phyloP scores from a whole-genome alignment of 2,113 vertebrate species.

The Trematocara stigmaticum region DNA sequence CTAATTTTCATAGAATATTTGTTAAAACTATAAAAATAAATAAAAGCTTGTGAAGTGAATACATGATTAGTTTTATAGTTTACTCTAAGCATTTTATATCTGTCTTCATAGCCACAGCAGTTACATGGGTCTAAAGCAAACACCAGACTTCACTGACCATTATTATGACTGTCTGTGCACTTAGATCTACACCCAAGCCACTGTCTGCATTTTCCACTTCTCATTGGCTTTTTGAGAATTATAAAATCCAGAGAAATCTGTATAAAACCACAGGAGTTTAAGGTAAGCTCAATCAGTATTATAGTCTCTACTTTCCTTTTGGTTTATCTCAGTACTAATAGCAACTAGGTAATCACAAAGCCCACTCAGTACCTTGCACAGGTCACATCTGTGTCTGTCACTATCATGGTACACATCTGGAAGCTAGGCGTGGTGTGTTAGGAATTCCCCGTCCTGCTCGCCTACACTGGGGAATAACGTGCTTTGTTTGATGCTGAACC shows the following conservation, averaged over 20 bases:
- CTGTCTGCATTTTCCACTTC: neutral
- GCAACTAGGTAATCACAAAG: neutral
- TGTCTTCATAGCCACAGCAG: neutral
- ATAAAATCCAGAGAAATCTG: neutral
- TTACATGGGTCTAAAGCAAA: neutral
- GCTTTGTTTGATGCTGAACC: neutral
- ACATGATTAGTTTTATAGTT: neutral
- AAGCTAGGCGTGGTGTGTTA: neutral
- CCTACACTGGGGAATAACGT: neutral
- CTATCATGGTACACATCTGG: neutral
- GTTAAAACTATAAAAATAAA: neutral
- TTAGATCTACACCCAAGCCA: neutral
- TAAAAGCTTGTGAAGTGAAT: neutral
- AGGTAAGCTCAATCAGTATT: neutral
- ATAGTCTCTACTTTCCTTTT: neutral
- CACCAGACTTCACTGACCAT: neutral
- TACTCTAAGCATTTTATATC: neutral
- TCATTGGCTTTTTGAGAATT: neutral
- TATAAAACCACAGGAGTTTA: neutral
- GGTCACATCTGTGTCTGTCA: neutral
- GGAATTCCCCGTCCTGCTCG: neutral
- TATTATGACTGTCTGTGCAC: neutral
- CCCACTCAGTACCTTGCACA: neutral
- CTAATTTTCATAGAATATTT: neutral
- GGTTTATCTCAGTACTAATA: neutral